Evolutionary conservation across 2,888 invertebrate species (phyloP).

Genomic region (Osmoderma eremita): DNA sequence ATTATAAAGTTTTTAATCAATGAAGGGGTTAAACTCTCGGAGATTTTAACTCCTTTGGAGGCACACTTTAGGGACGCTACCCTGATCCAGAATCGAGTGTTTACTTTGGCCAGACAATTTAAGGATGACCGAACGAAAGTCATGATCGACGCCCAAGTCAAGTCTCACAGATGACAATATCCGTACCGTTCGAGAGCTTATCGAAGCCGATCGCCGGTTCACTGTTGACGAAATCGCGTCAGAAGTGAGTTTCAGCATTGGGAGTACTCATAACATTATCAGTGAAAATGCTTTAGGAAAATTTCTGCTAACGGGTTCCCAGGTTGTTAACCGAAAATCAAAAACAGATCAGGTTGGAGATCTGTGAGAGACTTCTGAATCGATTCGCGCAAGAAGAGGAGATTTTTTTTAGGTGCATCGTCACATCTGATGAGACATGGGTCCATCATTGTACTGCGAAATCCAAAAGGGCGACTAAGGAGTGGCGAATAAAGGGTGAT

Average conservation of each 20-base stretch:
- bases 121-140: too few species aligned
- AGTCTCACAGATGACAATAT: too few species aligned
- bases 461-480: neutral
- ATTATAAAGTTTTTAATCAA: too few species aligned
- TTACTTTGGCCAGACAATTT: too few species aligned
- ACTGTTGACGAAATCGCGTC: neutral
- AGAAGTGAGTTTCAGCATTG: neutral
- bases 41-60: too few species aligned
- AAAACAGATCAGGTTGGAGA: conserved; percentile 10
- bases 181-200: conserved; percentile 5
- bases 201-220: neutral
- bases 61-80: too few species aligned
- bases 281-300: neutral
- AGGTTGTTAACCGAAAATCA: conserved; percentile 2
- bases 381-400: neutral
- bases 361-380: neutral
- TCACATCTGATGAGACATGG: neutral
- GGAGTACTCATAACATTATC: neutral
- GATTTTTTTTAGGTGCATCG: conserved; percentile 6
- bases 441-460: neutral
- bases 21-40: too few species aligned
- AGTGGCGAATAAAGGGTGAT: neutral
- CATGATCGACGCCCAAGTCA: too few species aligned
- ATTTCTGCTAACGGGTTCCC: conserved; percentile 1
- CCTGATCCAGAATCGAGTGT: too few species aligned